Conservation (phyloP, 2,113 vertebrate genomes). For the Gila orcuttii region DNA sequence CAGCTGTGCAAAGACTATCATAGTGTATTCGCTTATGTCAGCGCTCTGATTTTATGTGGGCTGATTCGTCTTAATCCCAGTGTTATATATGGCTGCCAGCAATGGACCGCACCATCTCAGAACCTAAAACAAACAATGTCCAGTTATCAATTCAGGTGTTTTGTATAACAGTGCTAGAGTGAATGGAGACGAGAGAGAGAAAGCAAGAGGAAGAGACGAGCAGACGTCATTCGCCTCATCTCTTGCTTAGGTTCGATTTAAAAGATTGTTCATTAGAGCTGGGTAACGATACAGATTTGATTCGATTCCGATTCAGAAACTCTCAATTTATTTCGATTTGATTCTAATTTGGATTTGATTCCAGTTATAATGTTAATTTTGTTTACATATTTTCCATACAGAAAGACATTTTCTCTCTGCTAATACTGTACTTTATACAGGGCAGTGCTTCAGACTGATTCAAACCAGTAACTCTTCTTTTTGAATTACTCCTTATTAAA, state of each 20-base stretch:
- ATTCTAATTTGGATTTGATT: no score
- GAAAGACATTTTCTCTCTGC: no score
- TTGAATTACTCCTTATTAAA: no score
- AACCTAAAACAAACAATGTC: slow-evolving; percentile 25
- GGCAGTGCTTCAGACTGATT: neutral
- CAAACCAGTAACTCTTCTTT: neutral
- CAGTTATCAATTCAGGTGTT: neutral
- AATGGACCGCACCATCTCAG: neutral
- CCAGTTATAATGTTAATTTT: neutral
- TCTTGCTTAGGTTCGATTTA: neutral
- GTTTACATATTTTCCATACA: no score
- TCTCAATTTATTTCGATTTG: no score
- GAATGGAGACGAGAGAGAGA: neutral
- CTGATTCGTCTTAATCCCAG: slow-evolving; percentile 42
- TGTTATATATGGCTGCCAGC: slow-evolving; percentile 19
- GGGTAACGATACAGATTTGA: neutral
- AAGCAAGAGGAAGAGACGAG: neutral
- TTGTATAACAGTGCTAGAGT: neutral
- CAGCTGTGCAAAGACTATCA: slow-evolving; percentile 8
- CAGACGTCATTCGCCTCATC: neutral
- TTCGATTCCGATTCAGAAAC: neutral
- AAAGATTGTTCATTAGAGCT: neutral
- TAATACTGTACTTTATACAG: neutral
- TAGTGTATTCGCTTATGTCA: slow-evolving; percentile 44
- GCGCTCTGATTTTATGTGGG: slow-evolving; percentile 32